Percentiles rank a stretch among this genome's conserved stretches.
Conservation (phyloP, 1,140 invertebrate species). For the Drosophila repletoides region DNA sequence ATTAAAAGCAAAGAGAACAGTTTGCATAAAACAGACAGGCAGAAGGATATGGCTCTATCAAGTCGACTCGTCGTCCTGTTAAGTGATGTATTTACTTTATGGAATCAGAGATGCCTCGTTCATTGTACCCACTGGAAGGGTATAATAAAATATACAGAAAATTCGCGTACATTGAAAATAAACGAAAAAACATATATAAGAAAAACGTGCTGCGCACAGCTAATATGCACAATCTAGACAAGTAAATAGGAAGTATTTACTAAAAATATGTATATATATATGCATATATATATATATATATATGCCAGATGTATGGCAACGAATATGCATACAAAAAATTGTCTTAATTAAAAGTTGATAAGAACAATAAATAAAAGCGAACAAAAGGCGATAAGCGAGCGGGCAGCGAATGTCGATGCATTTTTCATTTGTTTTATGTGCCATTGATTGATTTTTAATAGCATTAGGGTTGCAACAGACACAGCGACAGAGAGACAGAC, state of each 20-base stretch:
- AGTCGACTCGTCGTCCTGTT: too few relatives aligned
- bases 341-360: conserved; percentile 71
- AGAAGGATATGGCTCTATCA: too few relatives aligned
- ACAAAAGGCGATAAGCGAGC: conserved; percentile 42
- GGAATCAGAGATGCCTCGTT: too few relatives aligned
- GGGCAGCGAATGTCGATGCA: conserved; percentile 21
- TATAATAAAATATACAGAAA: conserved; percentile 7
- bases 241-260: conserved; percentile 67
- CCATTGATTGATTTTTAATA: conserved; percentile 80
- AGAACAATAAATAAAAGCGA: conserved; percentile 31
- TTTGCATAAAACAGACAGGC: too few relatives aligned
- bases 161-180: not conserved
- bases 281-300: not conserved
- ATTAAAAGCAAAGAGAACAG: not conserved
- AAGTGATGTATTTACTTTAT: too few relatives aligned
- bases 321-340: conserved; percentile 18
- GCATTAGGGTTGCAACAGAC: conserved; percentile 40
- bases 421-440: conserved; percentile 73
- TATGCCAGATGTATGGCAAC: too few relatives aligned
- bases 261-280: conserved; percentile 14
- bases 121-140: too few relatives aligned
- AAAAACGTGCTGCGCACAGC: conserved; percentile 47
- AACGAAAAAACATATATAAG: conserved; percentile 13
- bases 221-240: conserved; percentile 30
- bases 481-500: conserved; percentile 3